Percentiles rank a stretch among this genome's conserved stretches.
Evolutionary conservation across 2,113 vertebrate species (phyloP).

Genomic region (Oncorhynchus mykiss): DNA sequence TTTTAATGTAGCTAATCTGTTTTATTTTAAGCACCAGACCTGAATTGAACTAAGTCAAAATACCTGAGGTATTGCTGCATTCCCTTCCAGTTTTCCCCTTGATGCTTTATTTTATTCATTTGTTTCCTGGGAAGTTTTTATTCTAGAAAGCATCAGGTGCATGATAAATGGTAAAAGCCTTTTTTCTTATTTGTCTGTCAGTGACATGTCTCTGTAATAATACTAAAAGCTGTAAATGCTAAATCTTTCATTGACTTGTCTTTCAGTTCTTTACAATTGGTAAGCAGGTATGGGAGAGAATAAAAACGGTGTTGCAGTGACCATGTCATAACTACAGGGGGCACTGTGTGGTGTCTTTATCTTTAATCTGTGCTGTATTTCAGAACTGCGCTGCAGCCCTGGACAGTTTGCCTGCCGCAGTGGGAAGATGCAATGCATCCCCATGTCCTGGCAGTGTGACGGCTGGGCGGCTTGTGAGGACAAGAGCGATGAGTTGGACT

Average conservation of each 20-base stretch:
- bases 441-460: constrained; percentile 91
- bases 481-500: constrained; percentile 92
- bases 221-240: neutral
- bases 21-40: neutral
- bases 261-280: neutral
- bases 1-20: neutral
- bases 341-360: constrained; percentile 19
- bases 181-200: no score
- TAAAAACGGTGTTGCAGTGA: neutral
- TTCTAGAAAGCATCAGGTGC: no score
- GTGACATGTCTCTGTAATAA: no score
- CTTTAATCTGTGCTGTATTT: constrained; percentile 36
- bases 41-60: neutral
- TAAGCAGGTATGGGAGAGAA: neutral
- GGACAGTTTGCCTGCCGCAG: constrained; percentile 93
- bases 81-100: neutral
- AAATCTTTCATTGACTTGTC: neutral
- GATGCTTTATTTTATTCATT: no score
- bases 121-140: no score
- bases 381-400: constrained; percentile 89
- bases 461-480: constrained; percentile 94
- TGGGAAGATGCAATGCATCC: constrained; percentile 96
- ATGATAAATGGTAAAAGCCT: no score
- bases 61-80: neutral
- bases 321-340: neutral